phyloP scores from a whole-genome alignment of 2,113 vertebrate genomes.

The Spea bombifrons region DNA sequence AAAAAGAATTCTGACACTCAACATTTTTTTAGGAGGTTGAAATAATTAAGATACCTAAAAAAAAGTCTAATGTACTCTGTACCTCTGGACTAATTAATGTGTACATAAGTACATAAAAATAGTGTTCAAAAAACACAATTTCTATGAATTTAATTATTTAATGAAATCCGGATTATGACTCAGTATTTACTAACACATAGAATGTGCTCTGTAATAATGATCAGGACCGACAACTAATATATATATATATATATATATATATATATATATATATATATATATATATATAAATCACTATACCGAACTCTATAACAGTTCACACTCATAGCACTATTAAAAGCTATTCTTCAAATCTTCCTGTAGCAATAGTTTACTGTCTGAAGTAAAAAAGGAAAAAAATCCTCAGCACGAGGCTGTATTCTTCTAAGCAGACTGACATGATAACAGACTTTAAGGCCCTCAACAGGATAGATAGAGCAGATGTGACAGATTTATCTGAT shows the following conservation, averaged over 20 bases:
- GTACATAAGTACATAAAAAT: no score
- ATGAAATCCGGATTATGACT: no score
- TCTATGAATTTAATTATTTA: no score
- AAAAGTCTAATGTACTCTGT: no score
- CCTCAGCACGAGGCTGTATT: neutral
- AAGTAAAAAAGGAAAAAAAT: neutral
- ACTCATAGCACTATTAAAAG: neutral
- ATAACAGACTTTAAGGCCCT: slow-evolving; percentile 10
- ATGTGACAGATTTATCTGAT: slow-evolving; percentile 20
- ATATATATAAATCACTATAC: neutral
- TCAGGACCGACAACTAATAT: no score
- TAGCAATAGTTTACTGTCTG: slow-evolving; percentile 1
- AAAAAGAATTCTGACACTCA: no score
- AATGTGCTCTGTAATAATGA: no score
- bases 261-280: neutral
- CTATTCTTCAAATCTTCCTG: neutral
- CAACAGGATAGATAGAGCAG: slow-evolving; percentile 11
- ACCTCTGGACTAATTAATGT: no score
- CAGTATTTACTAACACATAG: no score
- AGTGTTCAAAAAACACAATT: no score
- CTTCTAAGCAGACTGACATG: slow-evolving; percentile 17
- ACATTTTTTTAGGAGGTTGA: no score
- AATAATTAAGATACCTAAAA: no score
- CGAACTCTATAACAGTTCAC: neutral
- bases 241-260: neutral